Evolutionary conservation across 2,113 vertebrate genomes (phyloP).

Genomic region (Platanista minor): DNA sequence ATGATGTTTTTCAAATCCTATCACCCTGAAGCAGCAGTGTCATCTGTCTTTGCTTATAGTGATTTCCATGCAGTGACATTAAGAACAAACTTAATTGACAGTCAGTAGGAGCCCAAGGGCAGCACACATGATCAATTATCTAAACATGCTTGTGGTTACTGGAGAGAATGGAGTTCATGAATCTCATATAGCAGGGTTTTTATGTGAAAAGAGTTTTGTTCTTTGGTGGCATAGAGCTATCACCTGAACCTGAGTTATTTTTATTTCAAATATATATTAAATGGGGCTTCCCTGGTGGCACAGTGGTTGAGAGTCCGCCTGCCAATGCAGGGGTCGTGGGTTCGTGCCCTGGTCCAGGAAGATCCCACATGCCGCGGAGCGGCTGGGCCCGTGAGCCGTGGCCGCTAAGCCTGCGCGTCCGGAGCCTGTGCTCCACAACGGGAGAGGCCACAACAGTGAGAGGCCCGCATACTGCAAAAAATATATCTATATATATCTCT

Average conservation of each 20-base stretch:
- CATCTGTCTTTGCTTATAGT: constrained; percentile 56
- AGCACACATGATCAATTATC: constrained; percentile 55
- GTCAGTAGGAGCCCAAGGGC: constrained; percentile 41
- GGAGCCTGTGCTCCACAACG: no score
- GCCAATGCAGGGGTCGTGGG: no score
- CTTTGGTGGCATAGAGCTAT: not conserved
- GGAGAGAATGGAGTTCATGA: constrained; percentile 48
- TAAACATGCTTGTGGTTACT: constrained; percentile 21
- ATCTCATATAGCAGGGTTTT: constrained; percentile 54
- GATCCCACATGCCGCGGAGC: no score
- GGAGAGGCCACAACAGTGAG: no score
- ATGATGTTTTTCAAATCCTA: constrained; percentile 56
- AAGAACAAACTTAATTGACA: constrained; percentile 67
- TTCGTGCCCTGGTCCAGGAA: no score
- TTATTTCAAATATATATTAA: constrained; percentile 55
- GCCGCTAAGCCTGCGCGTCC: no score
- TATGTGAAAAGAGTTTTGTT: constrained; percentile 30
- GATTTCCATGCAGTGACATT: constrained; percentile 49
- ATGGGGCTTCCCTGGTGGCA: no score
- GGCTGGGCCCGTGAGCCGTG: no score
- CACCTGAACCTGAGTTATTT: not conserved
- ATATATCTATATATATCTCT: no score
- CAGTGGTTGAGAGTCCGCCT: no score
- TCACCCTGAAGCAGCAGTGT: constrained; percentile 40
- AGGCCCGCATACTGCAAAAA: no score